Percentiles rank a stretch among this genome's conserved stretches.
Evolutionary conservation across 2,113 vertebrate species (phyloP).

Genomic region (Dromaius novaehollandiae): DNA sequence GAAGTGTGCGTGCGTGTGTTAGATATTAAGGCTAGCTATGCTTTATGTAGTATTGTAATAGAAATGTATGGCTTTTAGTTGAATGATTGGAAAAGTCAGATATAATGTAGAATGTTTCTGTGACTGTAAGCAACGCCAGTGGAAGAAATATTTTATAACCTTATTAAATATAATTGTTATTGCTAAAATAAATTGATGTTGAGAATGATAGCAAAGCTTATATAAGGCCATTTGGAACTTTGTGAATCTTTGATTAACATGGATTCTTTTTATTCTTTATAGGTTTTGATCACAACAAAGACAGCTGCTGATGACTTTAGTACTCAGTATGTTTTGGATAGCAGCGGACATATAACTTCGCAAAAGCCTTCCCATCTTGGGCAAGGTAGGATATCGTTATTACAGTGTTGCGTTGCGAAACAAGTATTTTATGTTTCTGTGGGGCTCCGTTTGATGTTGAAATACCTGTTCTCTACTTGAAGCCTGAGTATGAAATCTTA

Average conservation of each 20-base stretch:
- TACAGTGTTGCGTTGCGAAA: background rate
- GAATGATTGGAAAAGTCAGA: background rate
- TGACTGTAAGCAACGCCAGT: background rate
- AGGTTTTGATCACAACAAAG: conserved; percentile 93
- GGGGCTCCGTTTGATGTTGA: background rate
- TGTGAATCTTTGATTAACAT: background rate
- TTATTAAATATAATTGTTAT: background rate
- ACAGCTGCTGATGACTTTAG: conserved; percentile 85
- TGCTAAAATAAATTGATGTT: background rate
- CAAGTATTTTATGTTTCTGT: background rate
- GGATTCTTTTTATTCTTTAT: background rate
- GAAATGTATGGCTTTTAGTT: background rate
- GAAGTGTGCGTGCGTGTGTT: background rate
- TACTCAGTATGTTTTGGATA: conserved; percentile 86
- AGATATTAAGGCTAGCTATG: background rate
- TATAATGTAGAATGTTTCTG: background rate
- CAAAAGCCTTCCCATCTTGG: conserved; percentile 93
- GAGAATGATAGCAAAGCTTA: background rate
- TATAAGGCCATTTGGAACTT: background rate
- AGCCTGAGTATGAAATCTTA: background rate
- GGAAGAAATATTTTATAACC: background rate
- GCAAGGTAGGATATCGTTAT: conserved; percentile 80
- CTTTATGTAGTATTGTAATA: background rate
- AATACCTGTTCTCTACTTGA: background rate
- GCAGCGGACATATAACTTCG: conserved; percentile 82